These are phyloP conservation scores for Stigmatopora nigra DNA, from an alignment of 2,113 vertebrate species.

Conservation along the genomic window DNA sequence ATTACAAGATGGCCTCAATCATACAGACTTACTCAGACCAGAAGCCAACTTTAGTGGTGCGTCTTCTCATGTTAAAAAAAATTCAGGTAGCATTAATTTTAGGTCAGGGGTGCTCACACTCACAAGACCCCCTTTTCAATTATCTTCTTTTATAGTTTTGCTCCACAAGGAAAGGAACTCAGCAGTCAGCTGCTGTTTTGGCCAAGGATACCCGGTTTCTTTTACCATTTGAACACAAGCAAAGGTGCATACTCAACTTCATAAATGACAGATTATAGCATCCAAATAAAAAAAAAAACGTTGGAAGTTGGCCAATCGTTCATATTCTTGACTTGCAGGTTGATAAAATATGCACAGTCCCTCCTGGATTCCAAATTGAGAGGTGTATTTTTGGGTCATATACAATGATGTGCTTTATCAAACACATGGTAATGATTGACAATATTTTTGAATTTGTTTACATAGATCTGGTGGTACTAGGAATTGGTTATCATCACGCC, in stretches of 20 bases:
- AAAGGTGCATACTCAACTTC: constrained; percentile 62
- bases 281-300: neutral
- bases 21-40: constrained; percentile 91
- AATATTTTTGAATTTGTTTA: neutral
- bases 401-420: neutral
- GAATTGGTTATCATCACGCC: constrained; percentile 93
- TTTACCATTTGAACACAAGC: constrained; percentile 82
- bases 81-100: too few relatives aligned
- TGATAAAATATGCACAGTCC: constrained; percentile 79
- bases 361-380: constrained; percentile 84
- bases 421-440: neutral
- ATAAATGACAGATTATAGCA: neutral
- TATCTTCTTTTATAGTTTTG: constrained; percentile 79
- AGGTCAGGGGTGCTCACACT: too few relatives aligned
- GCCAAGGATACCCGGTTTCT: constrained; percentile 88
- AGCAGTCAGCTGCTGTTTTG: constrained; percentile 86
- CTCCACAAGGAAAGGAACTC: constrained; percentile 93
- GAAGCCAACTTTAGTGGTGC: constrained; percentile 91
- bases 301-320: neutral
- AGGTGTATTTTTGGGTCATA: constrained; percentile 69
- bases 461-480: constrained; percentile 79
- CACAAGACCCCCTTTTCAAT: too few relatives aligned
- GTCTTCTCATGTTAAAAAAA: constrained; percentile 7
- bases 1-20: constrained; percentile 88
- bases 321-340: constrained; percentile 59